Conservation (phyloP, 1,140 invertebrate species). For the Lucilia cuprina region DNA sequence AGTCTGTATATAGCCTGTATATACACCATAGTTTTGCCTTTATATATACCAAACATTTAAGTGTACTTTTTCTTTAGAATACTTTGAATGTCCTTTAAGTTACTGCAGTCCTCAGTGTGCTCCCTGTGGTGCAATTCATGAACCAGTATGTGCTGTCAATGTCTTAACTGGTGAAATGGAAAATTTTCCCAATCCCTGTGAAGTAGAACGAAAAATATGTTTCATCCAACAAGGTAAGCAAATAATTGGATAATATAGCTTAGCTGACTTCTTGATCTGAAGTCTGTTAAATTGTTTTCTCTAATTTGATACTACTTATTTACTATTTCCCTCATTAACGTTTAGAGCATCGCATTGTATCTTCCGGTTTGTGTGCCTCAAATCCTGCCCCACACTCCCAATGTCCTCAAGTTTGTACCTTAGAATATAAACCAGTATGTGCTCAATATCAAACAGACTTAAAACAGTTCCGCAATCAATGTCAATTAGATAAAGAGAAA, state of each 20-base stretch:
- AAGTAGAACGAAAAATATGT: not conserved
- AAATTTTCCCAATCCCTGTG: not conserved
- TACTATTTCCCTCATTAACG: not conserved
- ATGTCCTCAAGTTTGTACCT: not conserved
- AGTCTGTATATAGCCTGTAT: no score
- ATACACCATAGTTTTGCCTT: no score
- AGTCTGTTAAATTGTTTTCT: no score
- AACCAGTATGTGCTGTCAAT: not conserved
- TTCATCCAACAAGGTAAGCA: not conserved
- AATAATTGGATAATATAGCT: not conserved
- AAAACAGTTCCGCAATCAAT: not conserved
- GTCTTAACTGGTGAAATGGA: not conserved
- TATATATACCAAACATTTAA: no score
- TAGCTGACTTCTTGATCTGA: no score
- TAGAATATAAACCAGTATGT: not conserved
- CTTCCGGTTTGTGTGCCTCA: not conserved
- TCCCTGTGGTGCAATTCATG: not conserved
- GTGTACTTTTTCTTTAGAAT: no score
- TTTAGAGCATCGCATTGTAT: not conserved
- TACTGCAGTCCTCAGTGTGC: not conserved
- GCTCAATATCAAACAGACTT: not conserved
- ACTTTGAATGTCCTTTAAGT: slow-evolving; percentile 16
- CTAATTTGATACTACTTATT: no score
- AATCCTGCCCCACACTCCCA: not conserved
- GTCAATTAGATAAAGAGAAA: not conserved